Evolutionary conservation across 2,888 invertebrate genomes (phyloP).

Genomic region (Leptinotarsa juncta): DNA sequence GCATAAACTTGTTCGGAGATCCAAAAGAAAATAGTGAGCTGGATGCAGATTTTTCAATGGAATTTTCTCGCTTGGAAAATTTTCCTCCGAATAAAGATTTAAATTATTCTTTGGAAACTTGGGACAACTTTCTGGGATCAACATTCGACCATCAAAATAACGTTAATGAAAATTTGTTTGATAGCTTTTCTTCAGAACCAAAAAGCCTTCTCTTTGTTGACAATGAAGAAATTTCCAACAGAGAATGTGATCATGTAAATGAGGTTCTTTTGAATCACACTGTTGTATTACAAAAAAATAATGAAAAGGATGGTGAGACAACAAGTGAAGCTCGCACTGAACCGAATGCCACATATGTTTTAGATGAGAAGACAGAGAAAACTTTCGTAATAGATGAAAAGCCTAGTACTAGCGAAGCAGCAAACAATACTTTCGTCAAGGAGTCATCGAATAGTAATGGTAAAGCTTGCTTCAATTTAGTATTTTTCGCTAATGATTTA

Average conservation of each 20-base stretch:
- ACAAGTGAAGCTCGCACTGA: neutral
- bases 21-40: conserved; percentile 53
- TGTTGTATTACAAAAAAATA: neutral
- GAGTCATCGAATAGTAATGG: conserved; percentile 4
- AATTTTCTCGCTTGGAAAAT: conserved; percentile 1
- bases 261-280: conserved; percentile 14
- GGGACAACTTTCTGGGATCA: conserved; percentile 64
- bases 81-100: conserved; percentile 43
- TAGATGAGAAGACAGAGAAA: conserved; percentile 21
- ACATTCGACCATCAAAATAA: conserved; percentile 59
- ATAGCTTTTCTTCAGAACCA: conserved; percentile 59
- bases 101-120: conserved; percentile 64
- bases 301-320: neutral
- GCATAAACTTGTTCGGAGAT: conserved; percentile 48
- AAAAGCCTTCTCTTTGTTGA: conserved; percentile 59
- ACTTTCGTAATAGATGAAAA: conserved; percentile 14
- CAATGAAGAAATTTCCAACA: conserved; percentile 36
- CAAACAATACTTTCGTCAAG: conserved; percentile 18
- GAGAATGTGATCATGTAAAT: conserved; percentile 15
- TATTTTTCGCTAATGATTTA: neutral
- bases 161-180: conserved; percentile 54
- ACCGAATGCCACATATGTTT: conserved; percentile 18
- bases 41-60: conserved; percentile 51
- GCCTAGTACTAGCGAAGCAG: conserved; percentile 2
- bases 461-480: neutral